Evolutionary conservation across 2,888 invertebrate genomes (phyloP).

Genomic region (Rhyacophila evoluta): DNA sequence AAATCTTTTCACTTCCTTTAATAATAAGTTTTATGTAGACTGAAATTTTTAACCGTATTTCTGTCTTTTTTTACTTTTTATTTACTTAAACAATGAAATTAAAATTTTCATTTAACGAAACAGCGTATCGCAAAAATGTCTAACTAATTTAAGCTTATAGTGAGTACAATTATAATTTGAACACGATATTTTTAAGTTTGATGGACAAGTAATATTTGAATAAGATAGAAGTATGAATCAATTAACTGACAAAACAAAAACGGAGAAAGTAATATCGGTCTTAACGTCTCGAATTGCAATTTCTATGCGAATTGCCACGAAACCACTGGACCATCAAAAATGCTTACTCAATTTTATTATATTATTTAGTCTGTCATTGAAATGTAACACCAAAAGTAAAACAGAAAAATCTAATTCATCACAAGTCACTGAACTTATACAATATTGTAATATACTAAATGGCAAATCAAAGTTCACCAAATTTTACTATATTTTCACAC

Average conservation of each 20-base stretch:
- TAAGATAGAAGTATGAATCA: neutral
- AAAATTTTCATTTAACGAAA: no score
- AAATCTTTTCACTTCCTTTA: no score
- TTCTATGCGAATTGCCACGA: neutral
- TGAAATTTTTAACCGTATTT: no score
- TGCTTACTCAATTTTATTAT: neutral
- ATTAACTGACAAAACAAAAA: neutral
- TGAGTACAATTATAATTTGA: neutral
- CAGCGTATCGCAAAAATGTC: no score
- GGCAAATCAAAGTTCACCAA: neutral
- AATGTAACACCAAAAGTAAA: neutral
- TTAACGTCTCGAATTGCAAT: conserved; percentile 1
- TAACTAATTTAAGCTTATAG: no score
- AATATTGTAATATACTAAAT: neutral
- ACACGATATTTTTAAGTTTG: neutral
- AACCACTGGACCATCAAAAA: conserved; percentile 3
- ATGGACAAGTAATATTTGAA: neutral
- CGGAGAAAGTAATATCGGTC: neutral
- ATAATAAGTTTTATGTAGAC: no score
- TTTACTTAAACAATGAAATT: no score
- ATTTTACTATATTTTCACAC: neutral
- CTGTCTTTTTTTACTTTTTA: no score
- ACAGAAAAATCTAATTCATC: neutral
- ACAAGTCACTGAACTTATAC: neutral
- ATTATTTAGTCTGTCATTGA: neutral